These are phyloP conservation scores for Rhabdophis nuchalis DNA, from an alignment of 2,797 vertebrate genomes.

Conservation along the genomic window DNA sequence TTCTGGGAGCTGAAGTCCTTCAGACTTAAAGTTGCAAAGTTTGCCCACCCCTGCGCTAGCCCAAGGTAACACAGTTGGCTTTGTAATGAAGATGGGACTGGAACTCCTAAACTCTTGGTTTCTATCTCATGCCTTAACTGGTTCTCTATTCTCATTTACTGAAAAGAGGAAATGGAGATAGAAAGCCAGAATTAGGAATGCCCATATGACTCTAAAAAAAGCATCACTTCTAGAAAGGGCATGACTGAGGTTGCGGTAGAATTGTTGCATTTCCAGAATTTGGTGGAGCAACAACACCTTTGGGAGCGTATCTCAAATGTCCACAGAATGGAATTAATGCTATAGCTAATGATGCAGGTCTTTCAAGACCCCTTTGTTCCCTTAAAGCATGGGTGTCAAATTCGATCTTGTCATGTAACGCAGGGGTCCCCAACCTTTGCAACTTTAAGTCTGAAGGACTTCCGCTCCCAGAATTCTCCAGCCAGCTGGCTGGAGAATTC, in stretches of 20 bases:
- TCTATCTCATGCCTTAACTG: neutral
- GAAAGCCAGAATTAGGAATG: neutral
- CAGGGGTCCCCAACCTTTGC: too few species aligned
- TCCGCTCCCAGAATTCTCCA: too few species aligned
- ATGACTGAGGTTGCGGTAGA: neutral
- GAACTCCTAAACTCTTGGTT: neutral
- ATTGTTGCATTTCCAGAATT: neutral
- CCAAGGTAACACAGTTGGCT: neutral
- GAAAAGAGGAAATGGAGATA: neutral
- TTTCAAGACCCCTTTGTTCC: neutral
- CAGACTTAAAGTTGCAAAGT: too few species aligned
- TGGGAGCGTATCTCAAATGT: neutral
- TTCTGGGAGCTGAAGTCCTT: too few species aligned
- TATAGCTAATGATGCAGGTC: neutral
- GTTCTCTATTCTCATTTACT: neutral
- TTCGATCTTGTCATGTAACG: accelerated
- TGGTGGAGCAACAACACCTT: neutral
- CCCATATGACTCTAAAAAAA: neutral
- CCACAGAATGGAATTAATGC: neutral
- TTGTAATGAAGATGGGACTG: neutral
- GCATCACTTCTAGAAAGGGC: neutral
- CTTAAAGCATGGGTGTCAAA: neutral
- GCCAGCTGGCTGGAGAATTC: too few species aligned
- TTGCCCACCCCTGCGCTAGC: too few species aligned
- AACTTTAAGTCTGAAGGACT: too few species aligned